Percentiles rank a stretch among this genome's conserved stretches.
Conservation (phyloP, 2,797 vertebrate species). For the Loris lydekkerianus region DNA sequence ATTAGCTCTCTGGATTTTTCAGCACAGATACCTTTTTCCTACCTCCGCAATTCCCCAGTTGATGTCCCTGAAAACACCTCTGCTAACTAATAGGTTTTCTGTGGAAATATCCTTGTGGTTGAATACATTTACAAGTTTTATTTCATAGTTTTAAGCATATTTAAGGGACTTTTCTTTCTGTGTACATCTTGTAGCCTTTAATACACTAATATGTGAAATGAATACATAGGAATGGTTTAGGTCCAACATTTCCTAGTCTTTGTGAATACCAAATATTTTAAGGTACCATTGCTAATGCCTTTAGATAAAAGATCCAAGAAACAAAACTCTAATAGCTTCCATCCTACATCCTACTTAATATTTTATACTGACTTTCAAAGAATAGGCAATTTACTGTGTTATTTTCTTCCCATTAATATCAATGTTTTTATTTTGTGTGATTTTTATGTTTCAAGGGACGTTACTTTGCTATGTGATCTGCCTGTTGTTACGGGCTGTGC, state of each 20-base stretch:
- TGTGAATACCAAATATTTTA: background rate
- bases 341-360: background rate
- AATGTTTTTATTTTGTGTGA: background rate
- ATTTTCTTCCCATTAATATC: background rate
- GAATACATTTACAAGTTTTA: slow-evolving; percentile 4
- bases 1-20: background rate
- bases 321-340: background rate
- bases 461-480: background rate
- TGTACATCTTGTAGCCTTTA: background rate
- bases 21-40: slow-evolving; percentile 18
- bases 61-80: background rate
- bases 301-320: background rate
- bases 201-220: background rate
- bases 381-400: background rate
- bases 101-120: background rate
- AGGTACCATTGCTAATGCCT: background rate
- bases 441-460: slow-evolving; percentile 2
- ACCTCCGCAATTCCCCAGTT: background rate
- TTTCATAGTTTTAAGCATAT: background rate
- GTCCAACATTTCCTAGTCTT: background rate
- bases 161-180: background rate
- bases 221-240: background rate
- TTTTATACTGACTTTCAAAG: background rate
- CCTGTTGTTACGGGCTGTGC: background rate
- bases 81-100: background rate